phyloP scores from a whole-genome alignment of 2,888 invertebrate species.

The Monopis laevigella region DNA sequence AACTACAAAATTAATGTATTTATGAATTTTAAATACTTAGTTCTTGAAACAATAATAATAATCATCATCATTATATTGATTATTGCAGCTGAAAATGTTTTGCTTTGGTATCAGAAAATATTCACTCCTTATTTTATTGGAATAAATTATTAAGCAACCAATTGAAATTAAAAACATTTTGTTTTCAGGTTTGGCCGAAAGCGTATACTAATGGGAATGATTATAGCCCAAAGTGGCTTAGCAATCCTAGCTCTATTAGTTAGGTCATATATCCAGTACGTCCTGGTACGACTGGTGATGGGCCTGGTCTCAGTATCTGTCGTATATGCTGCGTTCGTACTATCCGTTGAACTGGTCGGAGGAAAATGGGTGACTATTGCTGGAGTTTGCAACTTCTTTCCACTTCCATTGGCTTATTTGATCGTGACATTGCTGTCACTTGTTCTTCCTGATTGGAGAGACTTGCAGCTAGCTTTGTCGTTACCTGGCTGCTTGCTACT shows the following conservation, averaged over 20 bases:
- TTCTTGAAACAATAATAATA: not conserved
- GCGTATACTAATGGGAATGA: conserved; percentile 75
- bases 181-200: conserved; percentile 75
- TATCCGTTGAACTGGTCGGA: conserved; percentile 81
- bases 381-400: conserved; percentile 83
- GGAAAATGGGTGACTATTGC: conserved; percentile 83
- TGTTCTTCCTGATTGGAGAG: conserved; percentile 76
- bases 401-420: conserved; percentile 79
- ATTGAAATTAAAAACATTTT: too few relatives aligned
- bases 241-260: conserved; percentile 76
- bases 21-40: too few relatives aligned
- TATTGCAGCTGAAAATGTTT: too few relatives aligned
- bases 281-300: conserved; percentile 73
- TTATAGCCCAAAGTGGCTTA: conserved; percentile 73
- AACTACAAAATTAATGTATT: too few relatives aligned
- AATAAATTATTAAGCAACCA: too few relatives aligned
- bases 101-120: too few relatives aligned
- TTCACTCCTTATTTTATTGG: too few relatives aligned
- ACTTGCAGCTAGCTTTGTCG: conserved; percentile 76
- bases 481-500: conserved; percentile 76
- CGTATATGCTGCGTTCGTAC: conserved; percentile 82
- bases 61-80: too few relatives aligned
- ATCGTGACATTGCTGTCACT: conserved; percentile 77
- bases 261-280: conserved; percentile 75
- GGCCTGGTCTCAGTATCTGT: conserved; percentile 84